Conservation (phyloP, 1,140 invertebrate genomes). For the Thaumetopoea pityocampa region DNA sequence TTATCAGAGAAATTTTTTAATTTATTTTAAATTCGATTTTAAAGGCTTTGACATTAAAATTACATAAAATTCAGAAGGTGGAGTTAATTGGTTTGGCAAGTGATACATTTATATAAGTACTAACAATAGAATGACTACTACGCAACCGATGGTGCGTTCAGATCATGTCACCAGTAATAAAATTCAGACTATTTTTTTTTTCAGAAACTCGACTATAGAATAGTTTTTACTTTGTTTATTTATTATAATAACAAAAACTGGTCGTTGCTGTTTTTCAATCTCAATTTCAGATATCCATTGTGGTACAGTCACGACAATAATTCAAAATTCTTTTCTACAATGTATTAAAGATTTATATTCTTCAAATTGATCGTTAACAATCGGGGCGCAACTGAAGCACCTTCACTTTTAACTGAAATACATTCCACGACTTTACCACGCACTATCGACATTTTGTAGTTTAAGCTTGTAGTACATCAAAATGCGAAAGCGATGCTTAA, state of each 20-base stretch:
- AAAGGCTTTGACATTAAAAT: no score
- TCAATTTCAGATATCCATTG: conserved; percentile 13
- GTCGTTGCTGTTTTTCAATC: not conserved
- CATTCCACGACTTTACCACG: conserved; percentile 37
- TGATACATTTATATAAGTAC: no score
- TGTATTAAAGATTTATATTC: conserved; percentile 37
- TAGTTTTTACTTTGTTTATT: not conserved
- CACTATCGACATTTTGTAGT: conserved; percentile 37
- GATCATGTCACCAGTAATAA: conserved; percentile 1
- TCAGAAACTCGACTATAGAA: no score
- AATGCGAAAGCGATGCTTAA: no score
- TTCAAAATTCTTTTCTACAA: conserved; percentile 22
- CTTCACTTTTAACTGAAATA: conserved; percentile 26
- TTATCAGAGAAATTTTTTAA: no score
- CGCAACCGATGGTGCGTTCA: no score
- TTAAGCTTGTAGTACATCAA: conserved; percentile 41
- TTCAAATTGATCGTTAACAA: conserved; percentile 38
- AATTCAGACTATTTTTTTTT: no score
- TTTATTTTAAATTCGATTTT: no score
- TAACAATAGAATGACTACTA: no score
- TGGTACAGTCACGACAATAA: conserved; percentile 14
- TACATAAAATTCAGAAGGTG: no score
- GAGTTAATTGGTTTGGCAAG: no score
- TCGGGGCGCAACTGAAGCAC: conserved; percentile 25
- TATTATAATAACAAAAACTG: not conserved